Conservation (phyloP, 1,140 invertebrate genomes). For the Lepidurus packardi region DNA sequence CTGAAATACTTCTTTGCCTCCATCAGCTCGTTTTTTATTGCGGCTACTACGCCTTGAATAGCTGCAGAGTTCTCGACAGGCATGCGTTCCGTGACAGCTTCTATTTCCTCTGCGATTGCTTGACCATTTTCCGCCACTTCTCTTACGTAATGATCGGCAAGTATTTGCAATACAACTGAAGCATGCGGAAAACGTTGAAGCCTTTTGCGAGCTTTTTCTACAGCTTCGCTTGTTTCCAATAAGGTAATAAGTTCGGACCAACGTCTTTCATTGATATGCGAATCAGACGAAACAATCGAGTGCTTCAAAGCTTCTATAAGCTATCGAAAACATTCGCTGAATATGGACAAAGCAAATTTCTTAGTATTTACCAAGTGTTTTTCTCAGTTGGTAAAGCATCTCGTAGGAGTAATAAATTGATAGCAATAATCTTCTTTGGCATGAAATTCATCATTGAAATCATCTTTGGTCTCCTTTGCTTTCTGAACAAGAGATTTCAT, state of each 20-base stretch:
- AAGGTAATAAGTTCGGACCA: not conserved
- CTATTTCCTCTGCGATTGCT: not conserved
- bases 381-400: not conserved
- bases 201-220: not conserved
- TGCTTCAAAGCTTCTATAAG: not conserved
- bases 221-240: not conserved
- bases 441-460: not conserved
- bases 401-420: conserved; percentile 19
- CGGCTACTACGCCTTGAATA: not conserved
- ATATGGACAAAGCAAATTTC: not conserved
- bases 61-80: not conserved
- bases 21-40: not conserved
- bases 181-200: not conserved
- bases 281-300: not conserved
- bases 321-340: not conserved
- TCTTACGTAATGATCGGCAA: not conserved
- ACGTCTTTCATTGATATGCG: not conserved
- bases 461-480: not conserved
- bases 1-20: not conserved
- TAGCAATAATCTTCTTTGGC: conserved; percentile 5
- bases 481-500: not conserved
- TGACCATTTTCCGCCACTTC: not conserved
- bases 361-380: not conserved
- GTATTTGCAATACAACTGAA: not conserved
- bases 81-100: not conserved